Conservation (phyloP, 2,888 invertebrate species). For the Galeopsomyia nigrocyanea region DNA sequence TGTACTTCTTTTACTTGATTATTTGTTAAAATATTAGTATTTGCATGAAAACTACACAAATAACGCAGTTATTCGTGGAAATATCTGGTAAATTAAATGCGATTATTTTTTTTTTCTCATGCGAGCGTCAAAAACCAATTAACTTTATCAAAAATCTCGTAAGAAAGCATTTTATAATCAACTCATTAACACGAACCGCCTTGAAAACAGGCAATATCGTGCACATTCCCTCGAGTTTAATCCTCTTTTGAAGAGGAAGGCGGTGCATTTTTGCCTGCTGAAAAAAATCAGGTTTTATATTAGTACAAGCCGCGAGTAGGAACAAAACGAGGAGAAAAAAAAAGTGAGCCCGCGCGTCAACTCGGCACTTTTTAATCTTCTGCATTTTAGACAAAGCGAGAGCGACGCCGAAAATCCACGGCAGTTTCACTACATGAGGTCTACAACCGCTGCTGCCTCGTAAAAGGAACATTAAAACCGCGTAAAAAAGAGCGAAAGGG, state of each 20-base stretch:
- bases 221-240: neutral
- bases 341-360: conserved; percentile 21
- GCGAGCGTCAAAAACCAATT: conserved; percentile 4
- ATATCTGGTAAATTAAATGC: conserved; percentile 8
- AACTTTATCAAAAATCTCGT: conserved; percentile 1
- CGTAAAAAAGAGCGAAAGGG: no score
- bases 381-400: conserved; percentile 35
- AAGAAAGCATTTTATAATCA: conserved; percentile 23
- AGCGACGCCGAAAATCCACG: conserved; percentile 9
- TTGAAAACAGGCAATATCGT: neutral
- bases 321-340: neutral
- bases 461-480: conserved; percentile 4
- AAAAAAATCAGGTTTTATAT: conserved; percentile 25
- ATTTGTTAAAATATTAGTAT: no score
- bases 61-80: neutral
- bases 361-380: conserved; percentile 34
- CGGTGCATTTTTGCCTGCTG: no score
- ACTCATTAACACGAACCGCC: conserved; percentile 22
- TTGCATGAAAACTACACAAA: no score
- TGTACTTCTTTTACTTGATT: no score
- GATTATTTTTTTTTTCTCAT: neutral
- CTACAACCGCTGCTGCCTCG: neutral
- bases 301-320: neutral
- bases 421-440: conserved; percentile 34
- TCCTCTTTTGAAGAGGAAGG: neutral